phyloP scores from a whole-genome alignment of 2,113 vertebrate genomes.

The Atlantisia rogersi region DNA sequence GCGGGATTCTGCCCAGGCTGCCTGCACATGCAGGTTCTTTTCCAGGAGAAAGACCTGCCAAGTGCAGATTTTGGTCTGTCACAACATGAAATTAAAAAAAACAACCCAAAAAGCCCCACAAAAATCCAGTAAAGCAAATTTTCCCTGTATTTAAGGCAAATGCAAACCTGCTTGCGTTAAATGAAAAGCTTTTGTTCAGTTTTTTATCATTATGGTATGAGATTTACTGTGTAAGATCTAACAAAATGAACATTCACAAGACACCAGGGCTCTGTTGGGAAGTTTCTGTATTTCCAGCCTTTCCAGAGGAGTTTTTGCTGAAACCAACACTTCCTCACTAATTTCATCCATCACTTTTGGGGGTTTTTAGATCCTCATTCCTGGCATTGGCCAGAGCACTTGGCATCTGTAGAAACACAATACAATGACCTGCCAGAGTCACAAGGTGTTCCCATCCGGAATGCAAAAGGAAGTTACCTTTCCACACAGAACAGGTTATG shows the following conservation, averaged over 20 bases:
- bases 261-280: too few relatives aligned
- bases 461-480: slow-evolving; percentile 61
- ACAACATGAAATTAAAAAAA: background rate
- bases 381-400: background rate
- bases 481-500: slow-evolving; percentile 54
- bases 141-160: background rate
- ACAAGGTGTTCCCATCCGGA: slow-evolving; percentile 39
- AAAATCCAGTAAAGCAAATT: background rate
- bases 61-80: background rate
- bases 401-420: background rate
- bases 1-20: too few relatives aligned
- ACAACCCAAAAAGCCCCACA: too few relatives aligned
- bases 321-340: background rate
- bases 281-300: too few relatives aligned
- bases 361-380: background rate
- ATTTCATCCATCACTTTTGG: background rate
- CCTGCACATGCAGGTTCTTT: background rate
- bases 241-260: background rate
- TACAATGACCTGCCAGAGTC: background rate
- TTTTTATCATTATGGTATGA: background rate
- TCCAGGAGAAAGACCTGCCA: background rate
- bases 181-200: background rate
- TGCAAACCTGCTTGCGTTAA: background rate
- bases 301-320: background rate
- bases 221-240: background rate